Conservation (phyloP, 2,888 invertebrate species). For the Folsomia candida region DNA sequence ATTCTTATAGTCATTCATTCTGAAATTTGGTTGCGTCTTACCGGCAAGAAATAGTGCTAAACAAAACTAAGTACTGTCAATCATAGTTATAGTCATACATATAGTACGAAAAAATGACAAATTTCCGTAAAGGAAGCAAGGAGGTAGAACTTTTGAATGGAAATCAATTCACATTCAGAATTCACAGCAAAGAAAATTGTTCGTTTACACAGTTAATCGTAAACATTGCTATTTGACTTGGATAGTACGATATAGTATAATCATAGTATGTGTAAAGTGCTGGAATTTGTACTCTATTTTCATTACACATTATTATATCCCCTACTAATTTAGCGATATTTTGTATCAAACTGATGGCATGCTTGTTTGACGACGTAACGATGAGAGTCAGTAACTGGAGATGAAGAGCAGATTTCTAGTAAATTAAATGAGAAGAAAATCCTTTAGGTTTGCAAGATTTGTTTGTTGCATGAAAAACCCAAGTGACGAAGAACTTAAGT, state of each 20-base stretch:
- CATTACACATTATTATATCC: not conserved
- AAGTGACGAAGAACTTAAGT: too few species aligned
- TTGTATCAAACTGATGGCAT: too few species aligned
- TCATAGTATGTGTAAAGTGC: not conserved
- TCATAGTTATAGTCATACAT: too few species aligned
- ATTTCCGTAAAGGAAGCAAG: not conserved
- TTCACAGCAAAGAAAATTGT: not conserved
- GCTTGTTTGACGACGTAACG: too few species aligned
- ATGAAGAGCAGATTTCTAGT: not conserved
- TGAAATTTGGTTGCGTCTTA: not conserved
- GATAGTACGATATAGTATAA: not conserved
- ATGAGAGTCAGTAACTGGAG: not conserved
- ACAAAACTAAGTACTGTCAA: too few species aligned
- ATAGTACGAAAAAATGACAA: not conserved
- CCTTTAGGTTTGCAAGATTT: too few species aligned
- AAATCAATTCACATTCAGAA: not conserved
- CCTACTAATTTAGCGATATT: not conserved
- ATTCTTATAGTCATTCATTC: not conserved
- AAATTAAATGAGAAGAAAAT: not conserved
- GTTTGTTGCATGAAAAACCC: too few species aligned
- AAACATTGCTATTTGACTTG: not conserved
- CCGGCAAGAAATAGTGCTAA: too few species aligned
- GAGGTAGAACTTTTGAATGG: not conserved
- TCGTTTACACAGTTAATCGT: not conserved
- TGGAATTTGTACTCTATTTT: slow-evolving; percentile 7